phyloP scores from a whole-genome alignment of 2,797 vertebrate species.

The Clarias platycephalus region DNA sequence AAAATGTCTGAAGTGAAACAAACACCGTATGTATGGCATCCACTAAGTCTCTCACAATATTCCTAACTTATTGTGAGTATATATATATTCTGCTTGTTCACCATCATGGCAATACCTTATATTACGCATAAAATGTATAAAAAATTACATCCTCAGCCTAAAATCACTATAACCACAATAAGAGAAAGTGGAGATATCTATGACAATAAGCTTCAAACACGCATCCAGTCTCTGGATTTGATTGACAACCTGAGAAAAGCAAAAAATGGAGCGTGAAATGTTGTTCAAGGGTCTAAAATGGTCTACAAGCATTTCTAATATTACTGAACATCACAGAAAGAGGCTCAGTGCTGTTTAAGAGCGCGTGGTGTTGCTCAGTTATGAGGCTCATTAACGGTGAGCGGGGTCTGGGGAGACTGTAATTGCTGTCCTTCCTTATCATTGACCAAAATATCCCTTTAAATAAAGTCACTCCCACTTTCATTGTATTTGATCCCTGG shows the following conservation, averaged over 20 bases:
- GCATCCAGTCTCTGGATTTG: background rate
- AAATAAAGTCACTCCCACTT: background rate
- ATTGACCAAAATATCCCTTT: slow-evolving; percentile 16
- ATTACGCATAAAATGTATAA: background rate
- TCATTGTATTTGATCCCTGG: background rate
- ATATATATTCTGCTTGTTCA: background rate
- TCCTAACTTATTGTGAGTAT: too few species aligned
- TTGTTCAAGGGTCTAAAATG: background rate
- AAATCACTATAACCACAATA: background rate
- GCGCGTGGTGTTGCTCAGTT: background rate
- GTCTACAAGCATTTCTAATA: background rate
- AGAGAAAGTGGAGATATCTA: background rate
- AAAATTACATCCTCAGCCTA: background rate
- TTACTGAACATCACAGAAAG: background rate
- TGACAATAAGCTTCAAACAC: background rate
- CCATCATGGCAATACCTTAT: background rate
- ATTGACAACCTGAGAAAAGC: background rate
- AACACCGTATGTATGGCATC: too few species aligned
- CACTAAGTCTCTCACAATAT: too few species aligned
- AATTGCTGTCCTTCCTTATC: slow-evolving; percentile 14
- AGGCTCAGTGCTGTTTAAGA: background rate
- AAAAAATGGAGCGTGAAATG: background rate
- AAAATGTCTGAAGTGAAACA: too few species aligned
- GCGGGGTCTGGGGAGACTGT: slow-evolving; percentile 13
- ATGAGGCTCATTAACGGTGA: slow-evolving; percentile 6